These are phyloP conservation scores for Aphelocoma coerulescens DNA, from an alignment of 2,113 vertebrate species.

Conservation along the genomic window DNA sequence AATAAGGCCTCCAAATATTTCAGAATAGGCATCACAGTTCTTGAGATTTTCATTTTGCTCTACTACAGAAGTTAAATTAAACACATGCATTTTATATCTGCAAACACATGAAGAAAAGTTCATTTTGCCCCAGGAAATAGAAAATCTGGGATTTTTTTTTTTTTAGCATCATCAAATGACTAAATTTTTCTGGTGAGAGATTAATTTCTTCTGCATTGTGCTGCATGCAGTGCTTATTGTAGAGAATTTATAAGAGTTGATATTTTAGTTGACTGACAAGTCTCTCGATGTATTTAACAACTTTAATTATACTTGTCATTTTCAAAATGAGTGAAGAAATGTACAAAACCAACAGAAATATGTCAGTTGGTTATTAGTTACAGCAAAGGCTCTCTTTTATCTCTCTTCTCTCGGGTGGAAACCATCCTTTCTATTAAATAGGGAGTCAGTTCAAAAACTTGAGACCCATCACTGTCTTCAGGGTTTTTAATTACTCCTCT, in stretches of 20 bases:
- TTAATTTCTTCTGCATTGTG: constrained; percentile 56
- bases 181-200: constrained; percentile 47
- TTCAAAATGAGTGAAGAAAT: constrained; percentile 49
- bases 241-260: constrained; percentile 49
- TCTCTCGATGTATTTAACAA: constrained; percentile 64
- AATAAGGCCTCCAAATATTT: neutral
- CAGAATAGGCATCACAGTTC: neutral
- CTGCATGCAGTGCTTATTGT: constrained; percentile 19
- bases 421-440: constrained; percentile 39
- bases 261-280: constrained; percentile 66
- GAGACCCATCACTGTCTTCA: constrained; percentile 38
- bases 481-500: constrained; percentile 52
- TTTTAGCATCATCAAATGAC: neutral
- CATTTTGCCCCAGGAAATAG: neutral
- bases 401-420: constrained; percentile 50
- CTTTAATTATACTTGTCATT: constrained; percentile 72
- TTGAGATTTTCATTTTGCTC: neutral
- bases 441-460: constrained; percentile 51
- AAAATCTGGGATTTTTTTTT: neutral
- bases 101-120: neutral
- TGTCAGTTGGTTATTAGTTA: constrained; percentile 67
- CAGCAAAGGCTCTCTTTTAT: constrained; percentile 35
- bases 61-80: neutral
- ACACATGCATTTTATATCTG: neutral
- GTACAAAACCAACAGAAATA: constrained; percentile 62